These are phyloP conservation scores for Oscheius sp. DNA, from an alignment of 2,888 invertebrate species.

Conservation along the genomic window DNA sequence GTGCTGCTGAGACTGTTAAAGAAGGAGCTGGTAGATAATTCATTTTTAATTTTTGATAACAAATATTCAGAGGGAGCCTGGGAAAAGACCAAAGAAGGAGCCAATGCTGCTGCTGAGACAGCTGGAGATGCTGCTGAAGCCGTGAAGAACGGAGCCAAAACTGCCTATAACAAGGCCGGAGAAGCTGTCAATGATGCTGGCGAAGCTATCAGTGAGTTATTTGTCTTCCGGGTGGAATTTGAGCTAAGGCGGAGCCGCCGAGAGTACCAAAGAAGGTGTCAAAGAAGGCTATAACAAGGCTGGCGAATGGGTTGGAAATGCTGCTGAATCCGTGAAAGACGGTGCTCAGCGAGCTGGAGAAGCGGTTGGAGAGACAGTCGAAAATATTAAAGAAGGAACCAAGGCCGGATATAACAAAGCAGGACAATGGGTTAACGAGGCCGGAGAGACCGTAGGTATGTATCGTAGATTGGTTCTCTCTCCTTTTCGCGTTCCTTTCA, in stretches of 20 bases:
- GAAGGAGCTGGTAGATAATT: neutral
- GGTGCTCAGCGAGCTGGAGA: constrained; percentile 41
- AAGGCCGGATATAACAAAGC: constrained; percentile 4
- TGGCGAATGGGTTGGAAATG: neutral
- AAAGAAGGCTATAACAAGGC: neutral
- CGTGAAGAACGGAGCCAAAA: neutral
- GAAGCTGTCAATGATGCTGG: constrained; percentile 14
- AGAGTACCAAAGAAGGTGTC: constrained; percentile 1
- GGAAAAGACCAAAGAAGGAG: constrained; percentile 9
- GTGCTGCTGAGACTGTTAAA: neutral
- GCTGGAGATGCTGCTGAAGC: neutral
- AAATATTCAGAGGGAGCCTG: neutral
- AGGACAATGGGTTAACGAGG: constrained; percentile 2
- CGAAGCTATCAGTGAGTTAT: constrained; percentile 13
- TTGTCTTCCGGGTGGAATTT: no score
- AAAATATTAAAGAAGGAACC: constrained; percentile 7
- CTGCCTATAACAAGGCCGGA: constrained; percentile 5
- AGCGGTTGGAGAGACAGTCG: constrained; percentile 13
- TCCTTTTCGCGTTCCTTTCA: no score
- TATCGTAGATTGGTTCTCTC: neutral
- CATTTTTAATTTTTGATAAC: no score
- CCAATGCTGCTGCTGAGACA: constrained; percentile 26
- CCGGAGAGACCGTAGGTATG: constrained; percentile 9
- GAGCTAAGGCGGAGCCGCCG: constrained; percentile 22
- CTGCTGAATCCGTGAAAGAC: constrained; percentile 1